phyloP scores from a whole-genome alignment of 2,888 invertebrate species.

The Dorcus hopei region DNA sequence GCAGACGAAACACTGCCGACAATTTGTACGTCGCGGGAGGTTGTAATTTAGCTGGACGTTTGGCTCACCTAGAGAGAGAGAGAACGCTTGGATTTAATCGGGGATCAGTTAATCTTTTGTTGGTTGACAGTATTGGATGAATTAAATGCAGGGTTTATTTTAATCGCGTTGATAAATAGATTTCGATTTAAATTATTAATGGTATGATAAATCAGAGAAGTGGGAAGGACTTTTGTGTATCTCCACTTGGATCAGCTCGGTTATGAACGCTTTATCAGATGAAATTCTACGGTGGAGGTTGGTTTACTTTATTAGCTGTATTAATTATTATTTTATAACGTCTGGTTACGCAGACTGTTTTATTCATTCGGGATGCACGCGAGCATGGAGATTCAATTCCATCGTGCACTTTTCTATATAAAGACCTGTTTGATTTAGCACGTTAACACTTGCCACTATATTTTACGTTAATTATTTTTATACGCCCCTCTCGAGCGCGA shows the following conservation, averaged over 20 bases:
- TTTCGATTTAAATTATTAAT: constrained; percentile 35
- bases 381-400: background rate
- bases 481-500: background rate
- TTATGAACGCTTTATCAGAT: constrained; percentile 25
- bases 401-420: background rate
- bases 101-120: constrained; percentile 25
- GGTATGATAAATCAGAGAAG: constrained; percentile 34
- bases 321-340: constrained; percentile 22
- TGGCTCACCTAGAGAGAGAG: constrained; percentile 7
- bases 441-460: constrained; percentile 5
- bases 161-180: constrained; percentile 30
- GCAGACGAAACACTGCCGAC: constrained; percentile 14
- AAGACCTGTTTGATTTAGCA: constrained; percentile 1
- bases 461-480: constrained; percentile 6
- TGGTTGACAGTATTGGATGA: constrained; percentile 22
- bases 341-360: background rate
- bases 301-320: constrained; percentile 18
- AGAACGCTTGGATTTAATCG: constrained; percentile 15
- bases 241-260: constrained; percentile 28
- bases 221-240: constrained; percentile 25
- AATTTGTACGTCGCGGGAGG: constrained; percentile 5
- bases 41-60: constrained; percentile 2
- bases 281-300: constrained; percentile 15
- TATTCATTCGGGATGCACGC: background rate
- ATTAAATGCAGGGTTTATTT: constrained; percentile 24